Percentiles rank a stretch among this genome's conserved stretches.
Conservation (phyloP, 2,888 invertebrate species). For the Orthonevra nobilis region DNA sequence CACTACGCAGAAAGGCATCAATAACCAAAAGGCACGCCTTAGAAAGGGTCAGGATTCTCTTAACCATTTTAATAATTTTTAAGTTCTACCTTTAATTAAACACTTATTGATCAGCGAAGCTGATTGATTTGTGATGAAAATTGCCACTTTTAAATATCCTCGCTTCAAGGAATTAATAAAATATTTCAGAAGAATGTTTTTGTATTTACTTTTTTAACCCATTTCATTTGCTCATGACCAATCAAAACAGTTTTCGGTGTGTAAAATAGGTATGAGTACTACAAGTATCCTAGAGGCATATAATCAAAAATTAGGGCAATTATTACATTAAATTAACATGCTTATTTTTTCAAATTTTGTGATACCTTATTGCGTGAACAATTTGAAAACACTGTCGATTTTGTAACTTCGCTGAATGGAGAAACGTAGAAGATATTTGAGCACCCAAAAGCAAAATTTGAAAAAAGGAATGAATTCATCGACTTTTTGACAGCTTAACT, state of each 20-base stretch:
- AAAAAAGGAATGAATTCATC: slow-evolving; percentile 13
- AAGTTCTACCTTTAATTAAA: slow-evolving; percentile 5
- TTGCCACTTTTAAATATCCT: neutral
- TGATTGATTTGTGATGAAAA: neutral
- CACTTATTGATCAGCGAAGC: neutral
- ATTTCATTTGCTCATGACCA: neutral
- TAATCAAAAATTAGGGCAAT: neutral
- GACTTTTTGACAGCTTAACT: neutral
- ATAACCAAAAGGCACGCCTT: neutral
- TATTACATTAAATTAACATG: slow-evolving; percentile 10
- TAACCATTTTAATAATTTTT: slow-evolving; percentile 7
- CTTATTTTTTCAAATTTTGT: slow-evolving; percentile 5
- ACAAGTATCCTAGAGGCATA: neutral
- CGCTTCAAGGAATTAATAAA: neutral
- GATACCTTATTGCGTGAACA: slow-evolving; percentile 4
- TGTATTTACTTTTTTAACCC: neutral
- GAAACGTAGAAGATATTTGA: slow-evolving; percentile 20
- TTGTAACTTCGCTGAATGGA: neutral
- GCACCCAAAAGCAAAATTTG: slow-evolving; percentile 13
- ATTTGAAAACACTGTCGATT: slow-evolving; percentile 9
- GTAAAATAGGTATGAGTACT: too few relatives aligned
- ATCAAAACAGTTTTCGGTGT: too few relatives aligned
- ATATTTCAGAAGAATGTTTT: neutral
- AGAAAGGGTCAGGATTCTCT: neutral
- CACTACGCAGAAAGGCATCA: slow-evolving; percentile 11